Evolutionary conservation across 2,888 invertebrate species (phyloP), one percentile per base, ranked within the genome.

Genomic region (Spodoptera picta): DNA sequence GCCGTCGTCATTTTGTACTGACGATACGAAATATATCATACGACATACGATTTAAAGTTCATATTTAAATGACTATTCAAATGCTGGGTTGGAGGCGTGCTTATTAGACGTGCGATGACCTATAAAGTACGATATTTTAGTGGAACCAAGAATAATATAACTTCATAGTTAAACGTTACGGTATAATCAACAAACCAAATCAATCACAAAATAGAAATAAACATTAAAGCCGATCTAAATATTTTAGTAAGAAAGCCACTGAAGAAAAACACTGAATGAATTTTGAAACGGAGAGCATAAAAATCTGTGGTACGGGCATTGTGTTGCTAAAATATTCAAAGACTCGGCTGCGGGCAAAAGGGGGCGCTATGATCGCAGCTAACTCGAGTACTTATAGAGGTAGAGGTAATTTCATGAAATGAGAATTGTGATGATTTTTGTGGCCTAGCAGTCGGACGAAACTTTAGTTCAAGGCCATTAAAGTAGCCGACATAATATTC

Each of bases 201-300:
- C 45, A 62, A 58, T 11, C 10, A 42, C 23, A 42, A 69, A 56
- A 52, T 48, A 56, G 47, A 41, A 61, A 70, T 54, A 41, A 73
- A 54, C 46, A 46, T 61, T 73, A 74, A 51, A 75, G n/a, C 49
- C 42, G n/a, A 51, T 52, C 54, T 48, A 62, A 63, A 56, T 63
- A 63, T 52, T 75, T 70, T 70, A 73, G 60, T 75, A 70, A 48
- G 69, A 63, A 69, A 74, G 69, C 46, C 55, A 47, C 36, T 36
- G 9, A 36, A 36, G 36, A 61, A 66, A 66, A 57, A 65, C 65
- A 54, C 50, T 44, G 66, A 66, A 73, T 73, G 75, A 73, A 73
- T 75, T 75, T 73, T 70, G 62, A 48, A 75, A 51, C 50, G 75
- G 66, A 46, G 42, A 56, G 57, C 75, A 73, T 70, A 65, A 71